Percentiles rank a stretch among this genome's conserved stretches.
These are phyloP conservation scores for Tetrax tetrax DNA, from an alignment of 2,113 vertebrate species.

Conservation along the genomic window DNA sequence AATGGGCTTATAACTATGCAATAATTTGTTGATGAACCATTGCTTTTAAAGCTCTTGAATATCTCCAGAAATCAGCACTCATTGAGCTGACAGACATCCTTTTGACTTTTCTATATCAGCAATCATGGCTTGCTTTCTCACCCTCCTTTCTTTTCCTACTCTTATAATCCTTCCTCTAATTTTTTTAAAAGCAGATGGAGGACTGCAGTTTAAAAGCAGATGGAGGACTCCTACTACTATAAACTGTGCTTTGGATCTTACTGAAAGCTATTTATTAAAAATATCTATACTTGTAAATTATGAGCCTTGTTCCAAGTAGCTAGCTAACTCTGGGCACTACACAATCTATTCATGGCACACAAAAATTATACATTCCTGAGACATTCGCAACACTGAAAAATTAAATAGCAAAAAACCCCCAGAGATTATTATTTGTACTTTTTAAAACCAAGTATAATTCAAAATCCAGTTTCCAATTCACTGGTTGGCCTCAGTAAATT, in stretches of 20 bases:
- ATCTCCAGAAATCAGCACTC: constrained; percentile 37
- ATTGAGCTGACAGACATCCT: constrained; percentile 3
- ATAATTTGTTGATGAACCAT: constrained; percentile 50
- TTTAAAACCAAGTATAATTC: background rate
- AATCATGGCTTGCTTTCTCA: constrained; percentile 4
- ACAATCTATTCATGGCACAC: background rate
- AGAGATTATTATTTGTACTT: background rate
- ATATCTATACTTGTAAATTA: background rate
- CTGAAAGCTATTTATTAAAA: background rate
- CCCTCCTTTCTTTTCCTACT: background rate
- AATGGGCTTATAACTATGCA: background rate
- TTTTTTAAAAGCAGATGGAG: constrained; percentile 31
- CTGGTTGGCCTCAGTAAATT: background rate
- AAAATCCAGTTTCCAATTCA: background rate
- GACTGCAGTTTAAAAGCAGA: background rate
- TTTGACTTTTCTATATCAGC: constrained; percentile 20
- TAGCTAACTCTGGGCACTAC: background rate
- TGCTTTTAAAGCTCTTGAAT: constrained; percentile 55
- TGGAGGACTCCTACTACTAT: background rate
- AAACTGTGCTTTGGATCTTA: background rate
- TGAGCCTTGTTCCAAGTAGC: background rate
- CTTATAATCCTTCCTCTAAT: background rate
- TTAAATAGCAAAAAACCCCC: background rate
- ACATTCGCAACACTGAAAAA: background rate
- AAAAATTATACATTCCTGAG: background rate